Evolutionary conservation across 2,113 vertebrate species (phyloP).

Genomic region (Girardinichthys multiradiatus): DNA sequence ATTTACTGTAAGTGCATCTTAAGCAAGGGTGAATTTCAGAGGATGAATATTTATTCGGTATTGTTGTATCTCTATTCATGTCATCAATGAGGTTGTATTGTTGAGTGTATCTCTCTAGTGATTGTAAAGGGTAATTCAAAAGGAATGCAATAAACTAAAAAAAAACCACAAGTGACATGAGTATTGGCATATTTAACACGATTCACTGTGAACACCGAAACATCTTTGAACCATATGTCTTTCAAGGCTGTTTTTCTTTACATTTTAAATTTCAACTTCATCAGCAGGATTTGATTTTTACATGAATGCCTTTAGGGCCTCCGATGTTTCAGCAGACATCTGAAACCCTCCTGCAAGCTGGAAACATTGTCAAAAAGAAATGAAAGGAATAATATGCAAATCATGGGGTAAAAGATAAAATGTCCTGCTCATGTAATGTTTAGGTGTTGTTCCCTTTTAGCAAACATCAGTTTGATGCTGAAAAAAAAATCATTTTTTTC

Average conservation of each 20-base stretch:
- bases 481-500: neutral
- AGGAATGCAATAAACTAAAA: neutral
- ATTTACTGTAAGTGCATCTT: neutral
- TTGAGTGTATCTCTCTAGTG: neutral
- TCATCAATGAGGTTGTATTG: neutral
- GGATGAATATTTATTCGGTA: neutral
- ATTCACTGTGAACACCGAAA: neutral
- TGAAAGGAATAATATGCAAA: neutral
- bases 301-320: neutral
- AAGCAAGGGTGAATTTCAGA: neutral
- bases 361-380: neutral
- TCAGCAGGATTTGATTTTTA: neutral
- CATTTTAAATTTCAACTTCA: neutral
- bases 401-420: too few species aligned
- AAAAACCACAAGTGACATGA: neutral
- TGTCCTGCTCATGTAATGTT: neutral
- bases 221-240: neutral
- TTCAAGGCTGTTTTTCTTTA: neutral
- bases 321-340: neutral
- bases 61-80: neutral
- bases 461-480: slow-evolving; percentile 8
- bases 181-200: neutral
- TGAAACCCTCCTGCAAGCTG: neutral
- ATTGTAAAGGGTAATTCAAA: neutral
- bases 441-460: neutral